Conservation (phyloP, 2,113 vertebrate genomes). For the Isurus oxyrinchus region DNA sequence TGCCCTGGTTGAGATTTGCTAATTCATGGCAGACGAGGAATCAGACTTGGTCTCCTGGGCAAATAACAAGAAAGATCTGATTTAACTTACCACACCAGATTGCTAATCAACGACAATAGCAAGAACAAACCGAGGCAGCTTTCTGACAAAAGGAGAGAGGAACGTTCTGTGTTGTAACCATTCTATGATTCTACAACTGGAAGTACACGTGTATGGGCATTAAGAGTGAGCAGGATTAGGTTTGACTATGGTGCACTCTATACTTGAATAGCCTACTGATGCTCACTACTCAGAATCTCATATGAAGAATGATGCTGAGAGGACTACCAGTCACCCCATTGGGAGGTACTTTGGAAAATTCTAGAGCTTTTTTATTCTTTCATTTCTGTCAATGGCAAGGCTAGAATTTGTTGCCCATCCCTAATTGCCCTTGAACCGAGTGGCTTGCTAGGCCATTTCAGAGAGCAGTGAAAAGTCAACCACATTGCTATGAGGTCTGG, state of each 20-base stretch:
- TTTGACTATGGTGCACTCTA: not conserved
- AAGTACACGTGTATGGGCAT: not conserved
- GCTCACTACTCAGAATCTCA: not conserved
- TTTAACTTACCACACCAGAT: not conserved
- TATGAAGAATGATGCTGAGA: not conserved
- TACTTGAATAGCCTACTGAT: not conserved
- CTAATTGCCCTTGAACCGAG: too few species aligned
- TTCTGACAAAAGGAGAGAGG: not conserved
- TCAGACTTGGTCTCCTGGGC: not conserved
- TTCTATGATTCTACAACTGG: not conserved
- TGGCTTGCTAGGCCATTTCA: too few species aligned
- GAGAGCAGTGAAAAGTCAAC: too few species aligned
- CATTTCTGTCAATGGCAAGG: too few species aligned
- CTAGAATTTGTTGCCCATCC: too few species aligned
- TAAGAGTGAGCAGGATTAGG: not conserved
- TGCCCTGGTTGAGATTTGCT: not conserved
- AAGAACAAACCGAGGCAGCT: not conserved
- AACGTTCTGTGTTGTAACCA: not conserved
- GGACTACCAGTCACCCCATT: not conserved
- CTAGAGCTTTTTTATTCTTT: not conserved
- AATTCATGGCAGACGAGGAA: not conserved
- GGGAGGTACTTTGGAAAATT: not conserved
- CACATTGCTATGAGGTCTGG: too few species aligned
- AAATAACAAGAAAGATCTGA: not conserved
- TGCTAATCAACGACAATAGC: not conserved